A percentile compares a stretch with the other conserved stretches of the same genome.
Conservation (phyloP, 2,888 invertebrate genomes). For the Furcula furcula region DNA sequence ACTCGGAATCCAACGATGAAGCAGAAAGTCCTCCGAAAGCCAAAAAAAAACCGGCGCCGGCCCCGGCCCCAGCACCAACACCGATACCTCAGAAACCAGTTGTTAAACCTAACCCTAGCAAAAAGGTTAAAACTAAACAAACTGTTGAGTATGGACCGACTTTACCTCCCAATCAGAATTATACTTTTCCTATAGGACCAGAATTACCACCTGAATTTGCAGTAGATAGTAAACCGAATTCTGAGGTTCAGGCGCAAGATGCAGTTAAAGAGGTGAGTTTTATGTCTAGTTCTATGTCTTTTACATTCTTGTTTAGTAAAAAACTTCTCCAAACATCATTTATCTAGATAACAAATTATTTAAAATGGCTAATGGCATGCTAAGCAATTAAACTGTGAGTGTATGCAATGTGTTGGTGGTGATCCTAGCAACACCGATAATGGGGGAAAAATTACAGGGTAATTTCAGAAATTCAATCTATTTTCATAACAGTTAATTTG, state of each 20-base stretch:
- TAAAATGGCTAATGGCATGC: too few species aligned
- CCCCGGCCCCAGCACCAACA: too few species aligned
- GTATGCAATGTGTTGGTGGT: too few species aligned
- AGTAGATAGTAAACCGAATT: conserved; percentile 27
- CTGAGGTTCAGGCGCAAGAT: conserved; percentile 25
- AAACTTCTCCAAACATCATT: too few species aligned
- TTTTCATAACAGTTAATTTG: too few species aligned
- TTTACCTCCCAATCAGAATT: conserved; percentile 57
- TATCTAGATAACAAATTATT: too few species aligned
- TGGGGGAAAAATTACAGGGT: too few species aligned
- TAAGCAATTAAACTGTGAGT: too few species aligned
- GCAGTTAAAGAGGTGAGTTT: conserved; percentile 38
- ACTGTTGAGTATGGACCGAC: conserved; percentile 57
- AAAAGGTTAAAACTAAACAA: conserved; percentile 53
- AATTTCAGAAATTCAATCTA: too few species aligned
- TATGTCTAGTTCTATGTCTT: background rate
- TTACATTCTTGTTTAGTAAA: background rate
- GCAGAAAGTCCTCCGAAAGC: conserved; percentile 42
- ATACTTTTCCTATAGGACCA: conserved; percentile 64
- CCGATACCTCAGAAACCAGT: conserved; percentile 19
- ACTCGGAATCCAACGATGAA: conserved; percentile 79
- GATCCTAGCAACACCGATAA: too few species aligned
- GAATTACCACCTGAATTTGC: conserved; percentile 57
- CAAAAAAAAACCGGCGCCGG: conserved; percentile 11
- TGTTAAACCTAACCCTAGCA: conserved; percentile 32